Conservation (phyloP, 2,888 invertebrate genomes). For the Chrysolina americana region DNA sequence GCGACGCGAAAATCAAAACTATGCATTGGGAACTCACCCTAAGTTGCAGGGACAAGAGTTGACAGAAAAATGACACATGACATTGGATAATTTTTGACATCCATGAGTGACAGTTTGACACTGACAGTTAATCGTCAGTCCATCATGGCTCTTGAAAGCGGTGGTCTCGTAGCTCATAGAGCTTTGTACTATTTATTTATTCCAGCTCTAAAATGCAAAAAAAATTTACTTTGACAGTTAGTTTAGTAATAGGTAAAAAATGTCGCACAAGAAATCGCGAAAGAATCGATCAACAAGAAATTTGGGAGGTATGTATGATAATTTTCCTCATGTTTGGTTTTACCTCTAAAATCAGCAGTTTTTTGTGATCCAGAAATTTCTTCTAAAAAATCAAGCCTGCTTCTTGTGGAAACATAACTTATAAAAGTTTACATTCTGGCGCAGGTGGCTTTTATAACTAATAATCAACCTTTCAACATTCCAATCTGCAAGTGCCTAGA, state of each 20-base stretch:
- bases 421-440: no score
- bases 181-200: conserved; percentile 58
- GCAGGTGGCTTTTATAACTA: no score
- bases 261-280: conserved; percentile 65
- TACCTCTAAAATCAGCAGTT: no score
- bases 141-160: conserved; percentile 65
- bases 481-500: no score
- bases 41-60: no score
- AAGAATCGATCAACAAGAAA: conserved; percentile 60
- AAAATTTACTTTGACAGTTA: conserved; percentile 61
- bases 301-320: conserved; percentile 64
- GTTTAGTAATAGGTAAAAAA: conserved; percentile 56
- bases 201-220: conserved; percentile 61
- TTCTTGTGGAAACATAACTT: no score
- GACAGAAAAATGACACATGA: neutral
- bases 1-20: no score
- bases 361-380: neutral
- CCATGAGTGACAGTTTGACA: neutral
- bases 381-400: neutral
- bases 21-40: no score
- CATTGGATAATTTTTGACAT: neutral
- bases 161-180: conserved; percentile 61
- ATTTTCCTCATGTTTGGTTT: neutral
- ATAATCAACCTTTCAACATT: no score
- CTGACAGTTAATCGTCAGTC: conserved; percentile 48